Conservation (phyloP, 2,888 invertebrate genomes). For the Oxytorus armatus region DNA sequence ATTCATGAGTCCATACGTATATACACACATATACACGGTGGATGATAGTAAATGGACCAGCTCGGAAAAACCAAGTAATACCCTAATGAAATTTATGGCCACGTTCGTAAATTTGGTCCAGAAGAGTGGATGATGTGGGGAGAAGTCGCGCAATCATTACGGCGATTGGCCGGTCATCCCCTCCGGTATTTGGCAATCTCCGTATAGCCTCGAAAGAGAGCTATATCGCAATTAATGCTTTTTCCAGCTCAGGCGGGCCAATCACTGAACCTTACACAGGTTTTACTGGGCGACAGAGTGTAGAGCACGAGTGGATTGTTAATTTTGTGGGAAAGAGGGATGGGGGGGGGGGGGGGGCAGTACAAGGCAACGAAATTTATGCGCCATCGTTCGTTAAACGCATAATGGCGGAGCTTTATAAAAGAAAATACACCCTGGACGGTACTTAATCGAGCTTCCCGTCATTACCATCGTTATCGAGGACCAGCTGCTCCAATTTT, state of each 20-base stretch:
- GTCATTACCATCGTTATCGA: slow-evolving; percentile 69
- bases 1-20: not conserved
- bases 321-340: too few relatives aligned
- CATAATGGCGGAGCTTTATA: slow-evolving; percentile 63
- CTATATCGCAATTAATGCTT: slow-evolving; percentile 2
- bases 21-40: not conserved
- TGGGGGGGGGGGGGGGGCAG: slow-evolving; percentile 8
- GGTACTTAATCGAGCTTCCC: slow-evolving; percentile 68
- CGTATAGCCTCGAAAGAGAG: not conserved
- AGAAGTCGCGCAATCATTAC: slow-evolving; percentile 7
- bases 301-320: slow-evolving; percentile 40
- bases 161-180: slow-evolving; percentile 28
- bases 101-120: slow-evolving; percentile 12
- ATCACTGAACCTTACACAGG: not conserved
- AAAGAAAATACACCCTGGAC: slow-evolving; percentile 69
- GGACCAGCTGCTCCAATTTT: slow-evolving; percentile 58
- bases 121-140: not conserved
- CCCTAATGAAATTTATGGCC: slow-evolving; percentile 30
- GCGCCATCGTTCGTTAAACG: slow-evolving; percentile 68
- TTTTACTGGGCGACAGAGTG: slow-evolving; percentile 11
- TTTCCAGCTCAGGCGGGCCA: not conserved
- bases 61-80: slow-evolving; percentile 48
- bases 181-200: not conserved
- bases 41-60: slow-evolving; percentile 18
- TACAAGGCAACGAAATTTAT: slow-evolving; percentile 61